These are phyloP conservation scores for Poicephalus gulielmi DNA, from an alignment of 2,113 vertebrate genomes.

Conservation along the genomic window DNA sequence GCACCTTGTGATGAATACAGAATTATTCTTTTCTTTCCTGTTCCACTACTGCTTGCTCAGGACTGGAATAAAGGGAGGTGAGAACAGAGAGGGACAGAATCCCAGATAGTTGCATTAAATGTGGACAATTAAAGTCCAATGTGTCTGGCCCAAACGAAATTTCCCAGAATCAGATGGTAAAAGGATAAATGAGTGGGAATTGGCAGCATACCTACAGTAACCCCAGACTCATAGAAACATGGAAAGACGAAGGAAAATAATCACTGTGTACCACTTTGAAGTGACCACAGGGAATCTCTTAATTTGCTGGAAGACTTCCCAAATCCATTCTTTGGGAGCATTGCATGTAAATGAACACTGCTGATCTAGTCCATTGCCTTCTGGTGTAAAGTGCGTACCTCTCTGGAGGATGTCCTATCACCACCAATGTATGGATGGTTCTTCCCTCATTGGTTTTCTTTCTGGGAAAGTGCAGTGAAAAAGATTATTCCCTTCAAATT, in stretches of 20 bases:
- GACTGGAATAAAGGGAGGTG: background rate
- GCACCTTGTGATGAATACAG: background rate
- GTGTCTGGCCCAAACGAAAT: background rate
- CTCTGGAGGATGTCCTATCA: background rate
- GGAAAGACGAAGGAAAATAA: background rate
- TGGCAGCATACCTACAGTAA: background rate
- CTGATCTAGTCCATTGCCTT: background rate
- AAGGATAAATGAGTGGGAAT: background rate
- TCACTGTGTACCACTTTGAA: background rate
- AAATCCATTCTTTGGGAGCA: background rate
- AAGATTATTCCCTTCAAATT: background rate
- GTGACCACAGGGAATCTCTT: background rate
- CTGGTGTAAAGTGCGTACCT: background rate
- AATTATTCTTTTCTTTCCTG: background rate
- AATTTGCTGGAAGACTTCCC: background rate
- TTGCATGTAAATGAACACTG: background rate
- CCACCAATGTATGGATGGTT: too few relatives aligned
- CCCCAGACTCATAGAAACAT: background rate
- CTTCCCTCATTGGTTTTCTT: background rate
- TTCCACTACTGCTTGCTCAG: background rate
- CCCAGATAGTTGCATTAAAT: background rate
- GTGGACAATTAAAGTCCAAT: background rate
- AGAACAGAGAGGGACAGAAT: background rate
- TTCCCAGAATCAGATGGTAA: background rate
- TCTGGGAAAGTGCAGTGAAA: background rate